phyloP scores from a whole-genome alignment of 2,113 vertebrate species.

The Eurystomus gularis region DNA sequence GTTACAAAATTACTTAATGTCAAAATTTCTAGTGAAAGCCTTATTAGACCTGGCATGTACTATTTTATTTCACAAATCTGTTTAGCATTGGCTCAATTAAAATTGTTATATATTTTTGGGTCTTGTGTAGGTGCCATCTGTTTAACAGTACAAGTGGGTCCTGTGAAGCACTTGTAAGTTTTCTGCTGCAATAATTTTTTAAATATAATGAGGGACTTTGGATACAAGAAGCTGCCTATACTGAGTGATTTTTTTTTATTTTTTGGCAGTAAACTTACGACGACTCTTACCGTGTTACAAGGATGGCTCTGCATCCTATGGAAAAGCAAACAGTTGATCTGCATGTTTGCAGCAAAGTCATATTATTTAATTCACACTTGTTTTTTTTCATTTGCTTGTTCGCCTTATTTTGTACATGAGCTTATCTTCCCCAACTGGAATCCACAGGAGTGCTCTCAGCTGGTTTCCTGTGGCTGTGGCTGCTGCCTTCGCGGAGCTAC shows the following conservation, averaged over 20 bases:
- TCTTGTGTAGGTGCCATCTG: slow-evolving; percentile 61
- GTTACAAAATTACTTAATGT: background rate
- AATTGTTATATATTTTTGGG: slow-evolving; percentile 64
- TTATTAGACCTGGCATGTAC: slow-evolving; percentile 59
- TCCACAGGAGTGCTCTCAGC: background rate
- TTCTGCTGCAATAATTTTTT: slow-evolving; percentile 26
- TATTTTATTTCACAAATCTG: slow-evolving; percentile 64
- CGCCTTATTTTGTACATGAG: background rate
- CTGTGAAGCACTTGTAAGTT: slow-evolving; percentile 45
- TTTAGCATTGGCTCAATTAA: slow-evolving; percentile 69
- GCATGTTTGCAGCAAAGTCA: background rate
- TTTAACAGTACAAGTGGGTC: slow-evolving; percentile 55
- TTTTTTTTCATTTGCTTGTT: background rate
- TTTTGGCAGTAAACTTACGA: background rate
- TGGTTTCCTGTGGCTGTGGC: background rate
- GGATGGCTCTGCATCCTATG: background rate
- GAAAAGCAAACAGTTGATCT: slow-evolving; percentile 24
- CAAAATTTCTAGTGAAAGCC: slow-evolving; percentile 22
- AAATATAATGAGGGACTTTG: background rate
- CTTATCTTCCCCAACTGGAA: background rate
- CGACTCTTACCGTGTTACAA: background rate
- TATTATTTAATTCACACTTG: slow-evolving; percentile 22
- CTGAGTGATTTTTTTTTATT: background rate
- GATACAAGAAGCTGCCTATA: background rate
- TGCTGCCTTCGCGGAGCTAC: background rate